Evolutionary conservation across 2,888 invertebrate genomes (phyloP).

Genomic region (Acanthacorydalis orientalis): DNA sequence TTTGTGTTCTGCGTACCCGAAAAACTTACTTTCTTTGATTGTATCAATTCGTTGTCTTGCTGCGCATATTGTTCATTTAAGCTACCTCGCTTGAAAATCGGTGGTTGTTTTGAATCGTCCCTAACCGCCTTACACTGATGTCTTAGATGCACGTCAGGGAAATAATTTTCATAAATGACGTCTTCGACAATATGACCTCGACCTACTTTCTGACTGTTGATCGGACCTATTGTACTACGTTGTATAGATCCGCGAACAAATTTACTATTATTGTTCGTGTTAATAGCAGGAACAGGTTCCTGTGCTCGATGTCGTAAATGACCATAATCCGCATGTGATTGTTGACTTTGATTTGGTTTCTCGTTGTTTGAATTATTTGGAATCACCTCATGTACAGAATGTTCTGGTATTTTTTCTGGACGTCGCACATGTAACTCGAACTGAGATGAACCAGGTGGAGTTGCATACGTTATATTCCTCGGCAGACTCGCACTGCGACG

Average conservation of each 20-base stretch:
- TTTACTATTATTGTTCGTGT: slow-evolving; percentile 6
- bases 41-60: slow-evolving; percentile 14
- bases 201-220: slow-evolving; percentile 7
- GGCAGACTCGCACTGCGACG: slow-evolving; percentile 27
- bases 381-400: slow-evolving; percentile 8
- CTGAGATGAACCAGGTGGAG: background rate
- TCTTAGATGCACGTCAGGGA: slow-evolving; percentile 10
- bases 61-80: slow-evolving; percentile 20
- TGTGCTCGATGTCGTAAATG: background rate
- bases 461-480: slow-evolving; percentile 11
- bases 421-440: slow-evolving; percentile 1
- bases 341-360: slow-evolving; percentile 9
- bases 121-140: slow-evolving; percentile 8
- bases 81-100: slow-evolving; percentile 36
- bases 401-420: slow-evolving; percentile 5
- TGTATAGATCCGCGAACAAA: slow-evolving; percentile 16
- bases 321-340: slow-evolving; percentile 7
- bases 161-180: slow-evolving; percentile 9
- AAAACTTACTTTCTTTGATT: slow-evolving; percentile 34
- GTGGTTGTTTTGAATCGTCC: slow-evolving; percentile 15
- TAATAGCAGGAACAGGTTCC: too few species aligned
- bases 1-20: slow-evolving; percentile 17
- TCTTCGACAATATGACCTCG: slow-evolving; percentile 3
- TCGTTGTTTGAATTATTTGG: slow-evolving; percentile 8
- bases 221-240: slow-evolving; percentile 16